Base-by-base conservation (phyloP, 1,140 invertebrate genomes). In the Polyergus mexicanus region DNA sequence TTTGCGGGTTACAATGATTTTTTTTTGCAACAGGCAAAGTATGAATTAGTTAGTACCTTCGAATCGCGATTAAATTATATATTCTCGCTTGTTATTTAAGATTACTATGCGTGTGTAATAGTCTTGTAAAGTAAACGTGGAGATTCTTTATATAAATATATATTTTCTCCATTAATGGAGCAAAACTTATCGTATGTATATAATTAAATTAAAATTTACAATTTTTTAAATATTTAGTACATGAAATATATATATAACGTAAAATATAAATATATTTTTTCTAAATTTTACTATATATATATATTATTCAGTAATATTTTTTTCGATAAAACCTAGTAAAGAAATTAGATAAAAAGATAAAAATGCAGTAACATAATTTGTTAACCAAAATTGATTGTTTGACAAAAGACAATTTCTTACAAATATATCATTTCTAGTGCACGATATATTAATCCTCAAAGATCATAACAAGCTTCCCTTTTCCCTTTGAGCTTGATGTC, bases 1-100 rank as follows among this genome's bases (percentile, higher is more conserved):
- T 47, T 32, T 72, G 38, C 78, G 38, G 25, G 4, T 74, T 22
- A 28, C 54, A 47, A 83, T 47, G 54, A n/a, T n/a, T n/a, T 83
- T 83, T 83, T 83, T 16, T 62, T 44, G 35, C 13, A 44, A 25
- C 22, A 58, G 5, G 16, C 13, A n/a, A 56, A 35, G 35, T 60
- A 47, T 25, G 38, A 71, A 7, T 72, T 74, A 44, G 13, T 56
- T 60, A 51, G 68, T 58, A 35, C 28, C 7, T 35, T 41, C 2
- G 22, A 62, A 74, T 13, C 28, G 47, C 22, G 13, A 28, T 44
- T 38, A 19, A 60, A 6, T 35, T 32, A 4, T 22, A 41, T 51
- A n/a, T 32, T 19, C 47, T 32, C 13, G 47, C 10, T 32, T 32
- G 7, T 4, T 28, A 28, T 10, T 41, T 8, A 5, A 4, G 32